Conservation (phyloP, 2,113 vertebrate species). For the Leucoraja erinaceus region DNA sequence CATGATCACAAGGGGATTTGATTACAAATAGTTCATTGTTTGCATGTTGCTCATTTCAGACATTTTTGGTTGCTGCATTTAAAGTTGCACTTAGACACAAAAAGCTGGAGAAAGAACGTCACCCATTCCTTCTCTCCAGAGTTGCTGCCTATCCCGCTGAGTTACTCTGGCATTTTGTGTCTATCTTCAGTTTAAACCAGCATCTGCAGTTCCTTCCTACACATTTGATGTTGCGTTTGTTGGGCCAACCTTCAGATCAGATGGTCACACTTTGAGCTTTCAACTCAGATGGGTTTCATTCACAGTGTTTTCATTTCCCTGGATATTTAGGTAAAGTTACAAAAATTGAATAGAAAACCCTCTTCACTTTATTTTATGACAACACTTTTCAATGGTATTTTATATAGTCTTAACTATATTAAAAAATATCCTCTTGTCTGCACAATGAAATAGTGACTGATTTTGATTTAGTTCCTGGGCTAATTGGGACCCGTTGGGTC, state of each 20-base stretch:
- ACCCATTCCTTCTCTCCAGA: too few species aligned
- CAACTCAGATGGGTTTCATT: neutral
- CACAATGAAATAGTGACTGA: neutral
- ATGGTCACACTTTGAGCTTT: neutral
- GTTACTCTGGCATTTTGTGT: too few species aligned
- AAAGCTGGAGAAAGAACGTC: too few species aligned
- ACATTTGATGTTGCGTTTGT: neutral
- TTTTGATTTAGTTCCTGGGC: neutral
- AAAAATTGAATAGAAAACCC: neutral
- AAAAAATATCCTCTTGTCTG: neutral
- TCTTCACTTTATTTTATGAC: neutral
- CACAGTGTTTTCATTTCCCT: neutral
- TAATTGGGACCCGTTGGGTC: too few species aligned
- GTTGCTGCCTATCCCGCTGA: too few species aligned
- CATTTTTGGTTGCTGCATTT: neutral
- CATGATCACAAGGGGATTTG: too few species aligned
- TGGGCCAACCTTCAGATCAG: neutral
- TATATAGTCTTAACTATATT: too few species aligned
- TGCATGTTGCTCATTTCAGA: neutral
- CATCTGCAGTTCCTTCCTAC: too few species aligned
- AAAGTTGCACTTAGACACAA: too few species aligned
- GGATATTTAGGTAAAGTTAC: neutral
- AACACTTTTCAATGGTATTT: neutral
- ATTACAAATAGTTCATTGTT: too few species aligned
- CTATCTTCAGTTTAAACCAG: too few species aligned